Evolutionary conservation across 2,797 vertebrate species (phyloP).

Genomic region (Bufotes viridis): DNA sequence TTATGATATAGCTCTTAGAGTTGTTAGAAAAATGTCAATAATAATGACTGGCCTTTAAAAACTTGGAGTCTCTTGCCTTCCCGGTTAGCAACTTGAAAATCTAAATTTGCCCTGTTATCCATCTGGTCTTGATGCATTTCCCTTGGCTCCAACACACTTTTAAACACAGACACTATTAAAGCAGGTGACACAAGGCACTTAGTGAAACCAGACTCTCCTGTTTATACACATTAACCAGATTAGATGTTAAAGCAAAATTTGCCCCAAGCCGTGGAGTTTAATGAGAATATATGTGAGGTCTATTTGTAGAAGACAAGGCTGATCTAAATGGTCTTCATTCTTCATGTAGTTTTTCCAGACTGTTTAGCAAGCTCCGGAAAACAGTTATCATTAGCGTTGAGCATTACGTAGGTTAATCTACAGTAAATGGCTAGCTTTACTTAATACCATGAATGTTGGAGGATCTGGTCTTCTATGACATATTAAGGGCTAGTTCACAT

Average conservation of each 20-base stretch:
- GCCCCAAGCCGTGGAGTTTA: neutral
- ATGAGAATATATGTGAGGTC: constrained; percentile 12
- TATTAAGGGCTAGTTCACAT: neutral
- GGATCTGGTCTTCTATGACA: neutral
- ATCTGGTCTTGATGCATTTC: constrained; percentile 23
- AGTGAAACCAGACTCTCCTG: neutral
- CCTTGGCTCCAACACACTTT: neutral
- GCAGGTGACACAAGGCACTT: constrained; percentile 4
- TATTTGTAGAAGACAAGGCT: neutral
- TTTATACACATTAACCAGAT: constrained; percentile 13
- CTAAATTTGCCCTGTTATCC: constrained; percentile 53
- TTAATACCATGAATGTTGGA: neutral
- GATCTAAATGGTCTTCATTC: neutral
- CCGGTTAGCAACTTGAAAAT: constrained; percentile 59
- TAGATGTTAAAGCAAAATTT: constrained; percentile 13
- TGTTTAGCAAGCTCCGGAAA: constrained; percentile 11
- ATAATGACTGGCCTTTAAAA: constrained; percentile 66
- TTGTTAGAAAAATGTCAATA: constrained; percentile 66
- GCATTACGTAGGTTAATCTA: neutral
- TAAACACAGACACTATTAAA: neutral
- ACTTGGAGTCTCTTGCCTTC: neutral
- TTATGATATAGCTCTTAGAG: constrained; percentile 68
- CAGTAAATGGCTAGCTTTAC: neutral
- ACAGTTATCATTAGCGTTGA: constrained; percentile 8
- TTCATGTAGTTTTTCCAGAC: neutral